Base-by-base conservation (phyloP, 2,113 vertebrate species). In the Lepidothrix coronata region DNA sequence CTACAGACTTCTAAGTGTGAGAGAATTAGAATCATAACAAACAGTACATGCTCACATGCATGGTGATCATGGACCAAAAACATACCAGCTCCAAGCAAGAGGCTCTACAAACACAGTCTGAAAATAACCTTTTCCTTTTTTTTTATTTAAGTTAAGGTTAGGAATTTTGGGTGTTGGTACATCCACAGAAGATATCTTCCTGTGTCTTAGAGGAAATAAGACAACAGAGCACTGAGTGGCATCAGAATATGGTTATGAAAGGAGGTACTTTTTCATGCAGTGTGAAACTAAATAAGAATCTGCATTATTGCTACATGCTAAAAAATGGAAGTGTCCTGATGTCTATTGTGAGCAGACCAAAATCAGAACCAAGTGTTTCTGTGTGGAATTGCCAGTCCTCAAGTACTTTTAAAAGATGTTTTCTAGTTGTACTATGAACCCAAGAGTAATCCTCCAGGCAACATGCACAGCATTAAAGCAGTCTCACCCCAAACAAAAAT, bases 241-340 rank as follows among this genome's bases (percentile, higher is more conserved):
- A 61, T 35, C 41, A 66, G 37, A 66, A 13, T 70, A 25, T 4
- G 1, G 22, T 76, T 94, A 28, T 39, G 39, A 74, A 90, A 70
- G 20, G 20, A 82, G 41, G 7, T 65, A 28, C 27, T 61, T 54
- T 78, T 79, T 54, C 41, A 68, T 58, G 31, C 28, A 65, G 8
- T 37, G 21, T 90, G 78, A 89, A 91, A 41, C 30, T 88, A 81
- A 87, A 85, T 74, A 44, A 21, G 31, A 88, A 86, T 37, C 11
- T 61, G 17, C 15, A 14, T 81, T 70, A 58, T 72, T 19, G 19
- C 8, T 58, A 18, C 15, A 19, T 62, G 20, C 8, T 93, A 55
- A 91, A 65, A 79, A 66, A 30, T 27, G 3, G 49, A 85, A 49
- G 52, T 51, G 81, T 19, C 14, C 57, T 72, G 2, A 11, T n/a